A percentile compares a stretch with the other conserved stretches of the same genome.
phyloP scores from a whole-genome alignment of 1,140 invertebrate genomes.

The Apis mellifera region DNA sequence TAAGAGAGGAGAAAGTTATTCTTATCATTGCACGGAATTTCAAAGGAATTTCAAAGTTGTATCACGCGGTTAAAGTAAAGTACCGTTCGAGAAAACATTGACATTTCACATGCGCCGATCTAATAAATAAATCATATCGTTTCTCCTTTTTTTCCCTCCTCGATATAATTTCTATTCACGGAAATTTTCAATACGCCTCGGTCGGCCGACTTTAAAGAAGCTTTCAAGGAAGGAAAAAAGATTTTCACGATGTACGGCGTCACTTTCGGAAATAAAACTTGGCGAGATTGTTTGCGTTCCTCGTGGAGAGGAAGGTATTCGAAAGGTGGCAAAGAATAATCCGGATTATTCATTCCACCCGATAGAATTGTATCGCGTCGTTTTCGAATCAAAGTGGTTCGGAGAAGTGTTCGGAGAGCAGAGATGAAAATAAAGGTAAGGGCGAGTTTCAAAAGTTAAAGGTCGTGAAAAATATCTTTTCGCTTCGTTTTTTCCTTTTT shows the following conservation, averaged over 20 bases:
- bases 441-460: background rate
- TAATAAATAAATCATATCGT: too few species aligned
- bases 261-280: background rate
- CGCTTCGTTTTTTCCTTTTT: background rate
- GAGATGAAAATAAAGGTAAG: background rate
- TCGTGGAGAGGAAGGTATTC: background rate
- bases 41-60: too few species aligned
- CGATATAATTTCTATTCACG: background rate
- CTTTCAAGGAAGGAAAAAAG: background rate
- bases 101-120: too few species aligned
- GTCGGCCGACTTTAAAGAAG: background rate
- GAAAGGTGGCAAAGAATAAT: background rate
- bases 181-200: background rate
- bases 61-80: too few species aligned
- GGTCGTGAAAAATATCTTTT: background rate
- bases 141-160: background rate
- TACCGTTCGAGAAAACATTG: too few species aligned
- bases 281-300: constrained; percentile 5
- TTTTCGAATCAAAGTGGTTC: background rate
- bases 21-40: too few species aligned
- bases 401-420: background rate
- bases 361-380: background rate
- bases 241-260: constrained; percentile 5
- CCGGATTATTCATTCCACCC: background rate
- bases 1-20: too few species aligned